Percentiles rank a stretch among this genome's conserved stretches.
Conservation (phyloP, 2,113 vertebrate genomes). For the Corydoras maculifer region DNA sequence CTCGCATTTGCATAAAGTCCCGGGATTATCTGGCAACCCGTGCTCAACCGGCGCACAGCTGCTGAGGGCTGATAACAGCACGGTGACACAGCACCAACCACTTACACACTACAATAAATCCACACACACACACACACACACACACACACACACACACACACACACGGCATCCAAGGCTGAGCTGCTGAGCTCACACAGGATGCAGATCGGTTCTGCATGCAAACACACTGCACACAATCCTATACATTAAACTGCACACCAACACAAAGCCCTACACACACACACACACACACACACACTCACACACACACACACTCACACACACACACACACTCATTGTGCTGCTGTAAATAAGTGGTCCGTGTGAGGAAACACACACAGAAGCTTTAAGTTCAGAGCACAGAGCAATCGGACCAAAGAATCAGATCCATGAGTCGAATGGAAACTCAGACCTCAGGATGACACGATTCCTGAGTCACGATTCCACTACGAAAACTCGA, state of each 20-base stretch:
- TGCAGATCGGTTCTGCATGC: conserved; percentile 21
- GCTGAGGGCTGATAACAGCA: conserved; percentile 56
- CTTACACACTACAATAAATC: conserved; percentile 40
- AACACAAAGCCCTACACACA: neutral
- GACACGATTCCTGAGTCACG: no score
- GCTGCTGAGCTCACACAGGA: conserved; percentile 6
- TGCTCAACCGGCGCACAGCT: conserved; percentile 52
- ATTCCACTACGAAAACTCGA: no score
- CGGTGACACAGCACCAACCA: conserved; percentile 56
- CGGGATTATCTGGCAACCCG: conserved; percentile 66
- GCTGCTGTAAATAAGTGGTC: no score
- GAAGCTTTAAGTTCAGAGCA: no score
- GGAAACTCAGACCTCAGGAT: no score
- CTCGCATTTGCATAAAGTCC: conserved; percentile 62
- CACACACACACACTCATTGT: neutral
- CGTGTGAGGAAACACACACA: no score
- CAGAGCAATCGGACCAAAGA: no score
- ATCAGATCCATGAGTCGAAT: no score
- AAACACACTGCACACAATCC: conserved; percentile 21
- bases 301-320: neutral
- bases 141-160: conserved; percentile 10
- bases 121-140: conserved; percentile 20
- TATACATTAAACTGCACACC: conserved; percentile 26
- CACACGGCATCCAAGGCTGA: conserved; percentile 11
- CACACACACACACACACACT: conserved; percentile 6